Percentiles rank a stretch among this genome's conserved stretches.
phyloP scores from a whole-genome alignment of 1,140 invertebrate genomes.

The Drosophila sulfurigaster region DNA sequence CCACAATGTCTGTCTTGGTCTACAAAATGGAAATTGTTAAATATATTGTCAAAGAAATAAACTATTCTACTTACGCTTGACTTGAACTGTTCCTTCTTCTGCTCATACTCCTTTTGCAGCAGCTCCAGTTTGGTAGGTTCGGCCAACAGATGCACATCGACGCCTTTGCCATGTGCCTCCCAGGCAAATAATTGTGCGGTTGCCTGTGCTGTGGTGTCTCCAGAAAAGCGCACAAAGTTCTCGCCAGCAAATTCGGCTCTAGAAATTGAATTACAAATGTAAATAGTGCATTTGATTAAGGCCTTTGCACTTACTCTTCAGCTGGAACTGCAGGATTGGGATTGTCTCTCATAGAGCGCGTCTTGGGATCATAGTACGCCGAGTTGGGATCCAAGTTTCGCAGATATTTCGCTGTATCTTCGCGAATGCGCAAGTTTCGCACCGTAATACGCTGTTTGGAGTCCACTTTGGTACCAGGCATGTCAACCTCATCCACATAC shows the following conservation, averaged over 20 bases:
- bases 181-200: constrained; percentile 98
- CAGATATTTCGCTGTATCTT: constrained; percentile 99
- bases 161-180: constrained; percentile 97
- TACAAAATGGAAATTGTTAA: constrained; percentile 31
- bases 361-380: constrained; percentile 99
- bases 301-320: constrained; percentile 86
- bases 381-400: constrained; percentile 98
- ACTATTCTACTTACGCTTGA: constrained; percentile 81
- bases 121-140: constrained; percentile 99
- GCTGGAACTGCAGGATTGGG: constrained; percentile 90
- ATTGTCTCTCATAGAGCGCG: constrained; percentile 99
- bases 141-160: constrained; percentile 98
- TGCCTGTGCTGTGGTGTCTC: constrained; percentile 96
- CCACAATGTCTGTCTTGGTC: constrained; percentile 82
- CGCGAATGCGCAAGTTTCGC: constrained; percentile 98
- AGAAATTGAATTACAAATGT: constrained; percentile 14
- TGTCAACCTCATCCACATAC: constrained; percentile 98
- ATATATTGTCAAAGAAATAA: background rate
- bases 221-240: constrained; percentile 97
- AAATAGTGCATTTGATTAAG: background rate
- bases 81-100: constrained; percentile 95
- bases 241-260: constrained; percentile 96
- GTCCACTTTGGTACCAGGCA: constrained; percentile 99
- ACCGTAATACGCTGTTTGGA: constrained; percentile 99
- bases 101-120: constrained; percentile 95